Evolutionary conservation across 2,797 vertebrate genomes (phyloP).

Genomic region (Acanthornis magna): DNA sequence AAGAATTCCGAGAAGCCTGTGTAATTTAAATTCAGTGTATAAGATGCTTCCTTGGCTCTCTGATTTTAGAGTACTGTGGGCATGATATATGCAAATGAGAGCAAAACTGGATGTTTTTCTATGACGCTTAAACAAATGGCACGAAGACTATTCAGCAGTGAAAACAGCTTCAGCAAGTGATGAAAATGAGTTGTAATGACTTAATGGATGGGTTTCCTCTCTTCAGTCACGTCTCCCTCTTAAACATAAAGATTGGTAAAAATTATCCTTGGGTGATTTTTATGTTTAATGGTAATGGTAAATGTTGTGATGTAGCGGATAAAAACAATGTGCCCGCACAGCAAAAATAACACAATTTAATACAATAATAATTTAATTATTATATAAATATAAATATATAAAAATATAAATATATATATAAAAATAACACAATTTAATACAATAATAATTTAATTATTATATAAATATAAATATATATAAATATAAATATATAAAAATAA

Average conservation of each 20-base stretch:
- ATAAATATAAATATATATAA: too few species aligned
- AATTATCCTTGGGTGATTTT: not conserved
- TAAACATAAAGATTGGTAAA: too few species aligned
- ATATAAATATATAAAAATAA: too few species aligned
- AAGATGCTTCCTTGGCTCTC: not conserved
- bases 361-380: too few species aligned
- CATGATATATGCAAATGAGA: not conserved
- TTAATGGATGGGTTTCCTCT: not conserved
- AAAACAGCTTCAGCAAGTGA: not conserved
- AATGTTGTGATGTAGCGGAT: not conserved
- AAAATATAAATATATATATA: too few species aligned
- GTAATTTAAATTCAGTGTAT: not conserved
- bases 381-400: too few species aligned
- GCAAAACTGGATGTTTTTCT: not conserved
- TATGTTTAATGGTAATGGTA: not conserved
- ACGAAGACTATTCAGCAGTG: not conserved
- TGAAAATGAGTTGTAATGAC: not conserved
- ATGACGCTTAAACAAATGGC: not conserved
- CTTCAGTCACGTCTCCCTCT: not conserved
- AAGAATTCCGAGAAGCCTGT: not conserved
- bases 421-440: too few species aligned
- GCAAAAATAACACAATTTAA: not conserved
- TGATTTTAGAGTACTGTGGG: not conserved
- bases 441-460: too few species aligned
- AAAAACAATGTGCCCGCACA: not conserved